phyloP scores from a whole-genome alignment of 2,888 invertebrate species.

The Pristionchus exspectatus region DNA sequence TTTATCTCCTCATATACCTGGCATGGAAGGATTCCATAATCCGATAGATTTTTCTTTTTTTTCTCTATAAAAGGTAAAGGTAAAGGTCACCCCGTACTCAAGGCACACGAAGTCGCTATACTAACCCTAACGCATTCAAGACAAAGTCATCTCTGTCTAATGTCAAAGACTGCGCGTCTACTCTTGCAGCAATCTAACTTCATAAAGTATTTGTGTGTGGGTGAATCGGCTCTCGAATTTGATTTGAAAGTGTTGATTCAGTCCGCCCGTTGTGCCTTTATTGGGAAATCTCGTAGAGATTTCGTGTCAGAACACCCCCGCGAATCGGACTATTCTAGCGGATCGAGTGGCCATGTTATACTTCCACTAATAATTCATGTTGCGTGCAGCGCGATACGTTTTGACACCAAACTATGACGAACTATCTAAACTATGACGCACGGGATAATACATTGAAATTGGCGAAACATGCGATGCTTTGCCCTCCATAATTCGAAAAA shows the following conservation, averaged over 20 bases:
- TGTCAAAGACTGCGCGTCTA: background rate
- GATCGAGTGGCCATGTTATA: background rate
- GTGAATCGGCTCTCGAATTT: background rate
- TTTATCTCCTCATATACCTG: too few relatives aligned
- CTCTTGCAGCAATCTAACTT: background rate
- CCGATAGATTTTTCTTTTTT: too few relatives aligned
- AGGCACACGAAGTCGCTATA: too few relatives aligned
- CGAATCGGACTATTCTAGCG: background rate
- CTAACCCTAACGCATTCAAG: too few relatives aligned
- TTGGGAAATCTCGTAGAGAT: background rate
- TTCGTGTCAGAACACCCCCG: slow-evolving; percentile 17
- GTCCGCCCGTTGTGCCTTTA: background rate
- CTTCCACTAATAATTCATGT: background rate
- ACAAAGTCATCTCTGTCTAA: background rate
- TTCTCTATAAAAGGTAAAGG: too few relatives aligned
- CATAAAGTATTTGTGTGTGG: background rate
- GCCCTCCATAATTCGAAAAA: background rate
- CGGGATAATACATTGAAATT: background rate
- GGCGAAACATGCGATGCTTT: background rate
- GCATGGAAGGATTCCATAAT: too few relatives aligned
- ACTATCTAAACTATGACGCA: slow-evolving; percentile 2
- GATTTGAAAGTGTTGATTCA: background rate
- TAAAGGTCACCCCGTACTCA: too few relatives aligned
- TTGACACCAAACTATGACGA: background rate
- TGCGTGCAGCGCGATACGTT: background rate